These are phyloP conservation scores for Siphlonurus alternatus DNA, from an alignment of 2,888 invertebrate species.

Conservation along the genomic window DNA sequence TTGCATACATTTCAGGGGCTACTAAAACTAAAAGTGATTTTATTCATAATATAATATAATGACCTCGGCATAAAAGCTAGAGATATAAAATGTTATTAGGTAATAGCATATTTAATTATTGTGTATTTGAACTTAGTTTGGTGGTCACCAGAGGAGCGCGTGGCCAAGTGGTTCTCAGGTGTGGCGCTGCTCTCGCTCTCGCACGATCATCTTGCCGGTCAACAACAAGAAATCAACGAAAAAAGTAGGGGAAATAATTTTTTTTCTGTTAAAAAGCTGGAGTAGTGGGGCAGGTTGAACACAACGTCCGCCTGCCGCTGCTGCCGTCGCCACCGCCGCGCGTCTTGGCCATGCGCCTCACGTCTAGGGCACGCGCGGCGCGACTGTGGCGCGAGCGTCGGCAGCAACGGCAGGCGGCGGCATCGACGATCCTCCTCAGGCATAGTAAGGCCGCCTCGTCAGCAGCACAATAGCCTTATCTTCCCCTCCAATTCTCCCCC, in stretches of 20 bases:
- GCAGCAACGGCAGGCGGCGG: constrained; percentile 9
- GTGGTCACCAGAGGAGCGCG: no score
- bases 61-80: background rate
- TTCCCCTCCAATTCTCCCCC: constrained; percentile 7
- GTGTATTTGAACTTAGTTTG: no score
- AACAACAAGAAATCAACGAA: background rate
- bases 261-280: background rate
- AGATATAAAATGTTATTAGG: background rate
- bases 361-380: constrained; percentile 14
- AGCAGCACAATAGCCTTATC: constrained; percentile 9
- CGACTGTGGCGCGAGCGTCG: constrained; percentile 2
- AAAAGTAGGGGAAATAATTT: background rate
- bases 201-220: background rate
- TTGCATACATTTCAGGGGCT: background rate
- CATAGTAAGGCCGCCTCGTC: background rate
- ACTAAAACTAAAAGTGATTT: background rate
- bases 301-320: no score
- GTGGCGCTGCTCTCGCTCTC: no score
- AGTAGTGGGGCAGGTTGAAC: background rate
- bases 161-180: no score
- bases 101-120: background rate
- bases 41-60: no score
- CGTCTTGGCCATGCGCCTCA: constrained; percentile 13
- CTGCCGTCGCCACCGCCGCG: background rate
- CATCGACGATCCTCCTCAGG: background rate